Evolutionary conservation across 1,140 invertebrate genomes (phyloP).

Genomic region (Rhopalosiphum maidis): DNA sequence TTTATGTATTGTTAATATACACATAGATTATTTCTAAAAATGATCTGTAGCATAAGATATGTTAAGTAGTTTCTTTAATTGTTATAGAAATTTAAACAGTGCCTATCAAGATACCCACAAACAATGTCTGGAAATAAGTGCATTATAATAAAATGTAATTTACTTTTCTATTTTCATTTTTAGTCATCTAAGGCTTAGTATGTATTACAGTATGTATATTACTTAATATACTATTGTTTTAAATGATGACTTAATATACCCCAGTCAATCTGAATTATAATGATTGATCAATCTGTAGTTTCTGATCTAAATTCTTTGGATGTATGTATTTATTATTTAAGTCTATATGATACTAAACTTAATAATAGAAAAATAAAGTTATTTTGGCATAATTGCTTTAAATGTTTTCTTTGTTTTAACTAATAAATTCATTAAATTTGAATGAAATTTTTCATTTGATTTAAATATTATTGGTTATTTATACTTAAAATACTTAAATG

Average conservation of each 20-base stretch:
- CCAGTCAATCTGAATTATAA: slow-evolving; percentile 48
- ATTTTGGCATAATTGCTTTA: neutral
- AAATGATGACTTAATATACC: slow-evolving; percentile 27
- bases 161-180: neutral
- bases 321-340: too few species aligned
- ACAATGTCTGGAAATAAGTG: neutral
- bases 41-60: neutral
- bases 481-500: neutral
- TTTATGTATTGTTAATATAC: too few species aligned
- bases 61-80: neutral
- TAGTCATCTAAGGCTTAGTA: neutral
- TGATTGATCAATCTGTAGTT: neutral
- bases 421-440: neutral
- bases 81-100: too few species aligned
- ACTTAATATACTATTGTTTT: neutral
- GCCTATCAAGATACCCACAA: neutral
- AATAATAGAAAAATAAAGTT: too few species aligned
- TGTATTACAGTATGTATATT: neutral
- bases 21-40: too few species aligned
- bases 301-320: neutral
- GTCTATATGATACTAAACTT: too few species aligned
- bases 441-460: too few species aligned
- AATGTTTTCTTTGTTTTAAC: neutral
- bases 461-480: neutral
- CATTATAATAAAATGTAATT: neutral